Evolutionary conservation across 2,888 invertebrate genomes (phyloP).

Genomic region (Colletes collaris): DNA sequence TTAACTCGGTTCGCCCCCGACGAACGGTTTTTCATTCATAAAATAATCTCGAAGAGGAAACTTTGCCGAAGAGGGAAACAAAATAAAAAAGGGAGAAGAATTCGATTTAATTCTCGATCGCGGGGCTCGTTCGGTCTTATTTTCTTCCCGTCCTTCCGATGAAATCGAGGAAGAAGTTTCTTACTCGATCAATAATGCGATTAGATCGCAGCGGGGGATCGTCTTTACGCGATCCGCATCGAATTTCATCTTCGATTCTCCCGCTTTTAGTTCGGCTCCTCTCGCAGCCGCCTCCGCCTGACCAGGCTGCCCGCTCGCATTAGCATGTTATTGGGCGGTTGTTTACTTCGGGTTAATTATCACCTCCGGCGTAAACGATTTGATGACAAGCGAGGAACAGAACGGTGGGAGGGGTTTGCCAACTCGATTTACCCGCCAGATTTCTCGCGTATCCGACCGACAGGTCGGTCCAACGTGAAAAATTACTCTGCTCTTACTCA

Average conservation of each 20-base stretch:
- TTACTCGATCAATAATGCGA: slow-evolving; percentile 4
- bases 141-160: neutral
- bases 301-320: slow-evolving; percentile 71
- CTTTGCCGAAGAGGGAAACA: neutral
- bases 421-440: slow-evolving; percentile 43
- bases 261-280: slow-evolving; percentile 29
- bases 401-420: neutral
- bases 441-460: slow-evolving; percentile 24
- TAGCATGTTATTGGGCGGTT: slow-evolving; percentile 81
- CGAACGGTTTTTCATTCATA: neutral
- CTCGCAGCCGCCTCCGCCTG: slow-evolving; percentile 30
- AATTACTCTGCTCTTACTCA: neutral
- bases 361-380: slow-evolving; percentile 57
- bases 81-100: neutral
- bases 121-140: neutral
- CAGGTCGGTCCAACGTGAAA: neutral
- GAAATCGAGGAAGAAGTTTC: slow-evolving; percentile 32
- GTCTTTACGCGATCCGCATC: slow-evolving; percentile 17
- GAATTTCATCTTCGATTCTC: slow-evolving; percentile 57
- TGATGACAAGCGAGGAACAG: slow-evolving; percentile 23
- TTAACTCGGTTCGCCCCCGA: neutral
- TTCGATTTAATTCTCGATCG: neutral
- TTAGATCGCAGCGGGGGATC: slow-evolving; percentile 4
- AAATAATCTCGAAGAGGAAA: neutral
- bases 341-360: slow-evolving; percentile 80